Percentiles rank a stretch among this genome's conserved stretches.
These are phyloP conservation scores for Dolomedes plantarius DNA, from an alignment of 2,888 invertebrate genomes.

Conservation along the genomic window DNA sequence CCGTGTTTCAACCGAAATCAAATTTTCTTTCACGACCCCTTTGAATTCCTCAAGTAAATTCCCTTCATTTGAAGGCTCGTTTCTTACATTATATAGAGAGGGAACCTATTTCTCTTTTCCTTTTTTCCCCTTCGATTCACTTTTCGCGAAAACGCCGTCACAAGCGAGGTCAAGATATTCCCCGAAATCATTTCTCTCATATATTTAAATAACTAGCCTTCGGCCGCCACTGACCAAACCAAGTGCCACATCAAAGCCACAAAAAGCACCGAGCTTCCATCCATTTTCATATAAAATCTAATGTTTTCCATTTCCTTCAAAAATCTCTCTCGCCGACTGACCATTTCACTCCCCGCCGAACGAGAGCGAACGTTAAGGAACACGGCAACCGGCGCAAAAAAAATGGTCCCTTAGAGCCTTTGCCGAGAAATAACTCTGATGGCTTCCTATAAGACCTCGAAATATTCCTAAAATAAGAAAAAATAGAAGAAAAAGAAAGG, in stretches of 20 bases:
- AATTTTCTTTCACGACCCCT: too few relatives aligned
- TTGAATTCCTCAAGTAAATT: too few relatives aligned
- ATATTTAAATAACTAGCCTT: not conserved
- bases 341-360: conserved; percentile 42
- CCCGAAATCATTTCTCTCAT: not conserved
- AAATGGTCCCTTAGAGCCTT: conserved; percentile 1
- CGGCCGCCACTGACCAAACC: conserved; percentile 1
- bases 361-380: conserved; percentile 35
- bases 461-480: conserved; percentile 42
- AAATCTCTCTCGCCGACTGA: conserved; percentile 32
- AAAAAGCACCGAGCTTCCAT: not conserved
- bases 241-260: conserved; percentile 2
- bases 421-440: conserved; percentile 62
- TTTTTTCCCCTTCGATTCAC: too few relatives aligned
- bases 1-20: too few relatives aligned
- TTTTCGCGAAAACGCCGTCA: too few relatives aligned
- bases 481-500: conserved; percentile 30
- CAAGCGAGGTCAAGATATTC: too few relatives aligned
- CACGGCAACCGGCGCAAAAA: conserved; percentile 3
- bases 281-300: conserved; percentile 18
- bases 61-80: too few relatives aligned
- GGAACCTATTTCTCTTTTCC: too few relatives aligned
- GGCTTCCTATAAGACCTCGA: conserved; percentile 60
- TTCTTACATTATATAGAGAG: too few relatives aligned
- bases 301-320: conserved; percentile 12